A percentile compares a stretch with the other conserved stretches of the same genome.
Evolutionary conservation across 2,888 invertebrate species (phyloP).

Genomic region (Margaritifera margaritifera): DNA sequence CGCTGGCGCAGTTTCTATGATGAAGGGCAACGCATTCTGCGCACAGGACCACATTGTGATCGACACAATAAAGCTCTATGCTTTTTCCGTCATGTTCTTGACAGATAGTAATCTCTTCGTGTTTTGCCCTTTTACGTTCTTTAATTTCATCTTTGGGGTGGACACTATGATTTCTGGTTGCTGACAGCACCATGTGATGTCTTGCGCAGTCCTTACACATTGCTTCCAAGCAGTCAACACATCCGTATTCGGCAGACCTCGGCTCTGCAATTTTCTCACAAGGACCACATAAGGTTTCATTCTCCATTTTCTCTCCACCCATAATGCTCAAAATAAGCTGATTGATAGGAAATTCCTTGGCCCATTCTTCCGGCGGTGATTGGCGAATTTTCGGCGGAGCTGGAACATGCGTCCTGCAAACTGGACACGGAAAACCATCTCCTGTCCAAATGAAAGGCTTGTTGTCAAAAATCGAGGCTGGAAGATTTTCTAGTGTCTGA

Average conservation of each 20-base stretch:
- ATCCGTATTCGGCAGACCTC: conserved; percentile 28
- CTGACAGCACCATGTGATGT: conserved; percentile 33
- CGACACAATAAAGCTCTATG: conserved; percentile 35
- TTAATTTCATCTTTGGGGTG: conserved; percentile 24
- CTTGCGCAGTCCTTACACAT: conserved; percentile 28
- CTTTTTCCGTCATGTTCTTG: conserved; percentile 24
- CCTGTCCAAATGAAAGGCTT: conserved; percentile 40
- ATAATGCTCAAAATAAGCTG: conserved; percentile 32
- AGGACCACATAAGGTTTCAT: conserved; percentile 25
- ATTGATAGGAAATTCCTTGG: conserved; percentile 31
- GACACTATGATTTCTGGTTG: conserved; percentile 27
- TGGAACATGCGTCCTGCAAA: conserved; percentile 30
- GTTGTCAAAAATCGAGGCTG: conserved; percentile 38
- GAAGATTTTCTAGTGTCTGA: conserved; percentile 26
- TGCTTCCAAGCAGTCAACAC: conserved; percentile 34
- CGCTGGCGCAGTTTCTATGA: conserved; percentile 28
- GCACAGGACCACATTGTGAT: conserved; percentile 35
- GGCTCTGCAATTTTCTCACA: conserved; percentile 28
- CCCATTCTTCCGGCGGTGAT: conserved; percentile 25
- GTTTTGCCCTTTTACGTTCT: conserved; percentile 11
- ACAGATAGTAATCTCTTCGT: conserved; percentile 32
- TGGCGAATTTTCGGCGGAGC: conserved; percentile 9
- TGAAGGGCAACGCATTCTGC: conserved; percentile 23
- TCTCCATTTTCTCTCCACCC: conserved; percentile 16
- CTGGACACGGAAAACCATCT: conserved; percentile 39